Conservation (phyloP, 1,140 invertebrate genomes). For the Capitella teleta region DNA sequence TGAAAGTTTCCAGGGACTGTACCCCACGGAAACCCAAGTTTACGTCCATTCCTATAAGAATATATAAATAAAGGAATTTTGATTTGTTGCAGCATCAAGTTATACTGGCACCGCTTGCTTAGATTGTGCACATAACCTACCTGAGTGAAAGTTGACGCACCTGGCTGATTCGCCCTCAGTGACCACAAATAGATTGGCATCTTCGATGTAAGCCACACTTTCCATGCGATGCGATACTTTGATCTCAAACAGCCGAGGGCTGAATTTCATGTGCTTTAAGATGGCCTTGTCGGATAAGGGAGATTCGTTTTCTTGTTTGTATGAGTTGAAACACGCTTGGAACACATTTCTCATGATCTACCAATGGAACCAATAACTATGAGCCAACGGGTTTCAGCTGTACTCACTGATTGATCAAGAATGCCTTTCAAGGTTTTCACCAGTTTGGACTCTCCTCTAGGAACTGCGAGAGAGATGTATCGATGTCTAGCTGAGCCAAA, state of each 20-base stretch:
- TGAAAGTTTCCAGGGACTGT: conserved; percentile 22
- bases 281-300: conserved; percentile 21
- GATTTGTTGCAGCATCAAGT: no score
- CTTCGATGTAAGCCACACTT: conserved; percentile 28
- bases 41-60: conserved; percentile 30
- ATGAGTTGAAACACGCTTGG: conserved; percentile 35
- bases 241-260: conserved; percentile 32
- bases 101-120: no score
- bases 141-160: conserved; percentile 32
- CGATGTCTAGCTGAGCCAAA: conserved; percentile 30
- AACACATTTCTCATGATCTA: conserved; percentile 40
- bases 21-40: conserved; percentile 29
- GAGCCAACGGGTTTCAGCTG: neutral
- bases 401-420: conserved; percentile 35
- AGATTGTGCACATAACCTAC: conserved; percentile 16
- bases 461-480: conserved; percentile 28
- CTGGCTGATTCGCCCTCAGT: conserved; percentile 30
- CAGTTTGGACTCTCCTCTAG: conserved; percentile 27
- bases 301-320: conserved; percentile 23
- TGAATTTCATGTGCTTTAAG: conserved; percentile 30
- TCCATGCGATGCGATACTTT: conserved; percentile 28
- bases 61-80: no score
- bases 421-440: conserved; percentile 28
- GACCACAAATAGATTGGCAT: conserved; percentile 28
- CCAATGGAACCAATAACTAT: conserved; percentile 9